phyloP scores from a whole-genome alignment of 2,797 vertebrate species.

The Peromyscus nudipes region DNA sequence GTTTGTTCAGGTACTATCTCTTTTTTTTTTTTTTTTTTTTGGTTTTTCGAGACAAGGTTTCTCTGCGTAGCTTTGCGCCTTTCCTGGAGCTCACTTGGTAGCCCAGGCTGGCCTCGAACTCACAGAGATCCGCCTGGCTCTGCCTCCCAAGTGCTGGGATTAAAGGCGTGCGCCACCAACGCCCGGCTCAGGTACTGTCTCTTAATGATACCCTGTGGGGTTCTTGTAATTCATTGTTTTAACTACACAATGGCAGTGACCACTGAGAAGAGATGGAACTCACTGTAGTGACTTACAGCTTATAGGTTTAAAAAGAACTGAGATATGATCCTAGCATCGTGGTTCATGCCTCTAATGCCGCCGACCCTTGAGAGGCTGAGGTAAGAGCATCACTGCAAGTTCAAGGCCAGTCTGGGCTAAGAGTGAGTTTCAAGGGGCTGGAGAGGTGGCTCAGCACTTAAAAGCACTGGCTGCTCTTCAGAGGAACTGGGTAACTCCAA shows the following conservation, averaged over 20 bases:
- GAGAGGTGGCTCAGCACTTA: no score
- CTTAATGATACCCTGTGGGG: neutral
- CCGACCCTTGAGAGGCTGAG: neutral
- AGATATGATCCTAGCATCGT: neutral
- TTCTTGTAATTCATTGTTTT: neutral
- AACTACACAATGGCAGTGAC: neutral
- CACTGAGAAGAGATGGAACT: neutral
- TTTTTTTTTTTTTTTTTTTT: no score
- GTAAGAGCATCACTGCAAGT: neutral
- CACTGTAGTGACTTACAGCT: neutral
- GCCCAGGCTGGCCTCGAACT: no score
- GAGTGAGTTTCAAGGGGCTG: neutral
- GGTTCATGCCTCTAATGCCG: neutral
- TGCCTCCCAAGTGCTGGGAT: no score
- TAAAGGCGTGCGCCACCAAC: no score
- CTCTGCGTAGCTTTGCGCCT: no score
- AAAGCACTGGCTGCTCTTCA: neutral
- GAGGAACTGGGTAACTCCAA: neutral
- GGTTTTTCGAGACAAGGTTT: no score
- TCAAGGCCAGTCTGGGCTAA: neutral
- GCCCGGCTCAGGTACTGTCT: no score
- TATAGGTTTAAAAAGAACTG: neutral
- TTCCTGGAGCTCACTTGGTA: no score
- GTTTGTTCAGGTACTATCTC: neutral
- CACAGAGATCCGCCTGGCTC: no score